Percentiles rank a stretch among this genome's conserved stretches.
phyloP scores from a whole-genome alignment of 2,888 invertebrate genomes.

The Trissolcus brochymenae region DNA sequence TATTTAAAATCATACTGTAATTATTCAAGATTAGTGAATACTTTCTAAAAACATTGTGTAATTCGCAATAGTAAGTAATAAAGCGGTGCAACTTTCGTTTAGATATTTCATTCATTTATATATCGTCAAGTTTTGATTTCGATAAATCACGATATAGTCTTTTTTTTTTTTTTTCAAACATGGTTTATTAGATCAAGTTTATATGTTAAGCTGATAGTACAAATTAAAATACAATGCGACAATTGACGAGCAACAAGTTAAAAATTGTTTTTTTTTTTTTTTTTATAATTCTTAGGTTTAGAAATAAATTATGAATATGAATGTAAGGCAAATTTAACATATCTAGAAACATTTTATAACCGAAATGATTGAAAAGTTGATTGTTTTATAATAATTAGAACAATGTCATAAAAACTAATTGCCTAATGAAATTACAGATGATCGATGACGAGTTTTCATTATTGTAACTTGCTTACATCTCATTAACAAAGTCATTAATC shows the following conservation, averaged over 20 bases:
- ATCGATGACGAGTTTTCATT: constrained; percentile 35
- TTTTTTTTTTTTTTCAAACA: not conserved
- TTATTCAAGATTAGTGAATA: constrained; percentile 15
- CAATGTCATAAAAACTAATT: constrained; percentile 9
- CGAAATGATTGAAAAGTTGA: no score
- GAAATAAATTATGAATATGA: no score
- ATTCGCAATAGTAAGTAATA: constrained; percentile 10
- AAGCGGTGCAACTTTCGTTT: constrained; percentile 13
- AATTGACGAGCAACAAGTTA: constrained; percentile 18
- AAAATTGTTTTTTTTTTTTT: not conserved
- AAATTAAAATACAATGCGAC: constrained; percentile 11
- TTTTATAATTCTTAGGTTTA: no score
- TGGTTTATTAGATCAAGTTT: no score
- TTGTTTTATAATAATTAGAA: no score
- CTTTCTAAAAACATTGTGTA: constrained; percentile 15
- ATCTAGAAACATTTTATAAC: no score
- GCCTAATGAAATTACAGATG: constrained; percentile 19
- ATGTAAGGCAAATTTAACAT: no score
- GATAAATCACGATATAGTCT: constrained; percentile 12
- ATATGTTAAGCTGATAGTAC: constrained; percentile 9
- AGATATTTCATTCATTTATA: constrained; percentile 28
- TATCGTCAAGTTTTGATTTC: constrained; percentile 17
- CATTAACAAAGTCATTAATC: constrained; percentile 39
- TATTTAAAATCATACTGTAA: constrained; percentile 22
- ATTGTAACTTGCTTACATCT: constrained; percentile 30